These are phyloP conservation scores for Psettodes erumei DNA, from an alignment of 2,113 vertebrate genomes.

Conservation along the genomic window DNA sequence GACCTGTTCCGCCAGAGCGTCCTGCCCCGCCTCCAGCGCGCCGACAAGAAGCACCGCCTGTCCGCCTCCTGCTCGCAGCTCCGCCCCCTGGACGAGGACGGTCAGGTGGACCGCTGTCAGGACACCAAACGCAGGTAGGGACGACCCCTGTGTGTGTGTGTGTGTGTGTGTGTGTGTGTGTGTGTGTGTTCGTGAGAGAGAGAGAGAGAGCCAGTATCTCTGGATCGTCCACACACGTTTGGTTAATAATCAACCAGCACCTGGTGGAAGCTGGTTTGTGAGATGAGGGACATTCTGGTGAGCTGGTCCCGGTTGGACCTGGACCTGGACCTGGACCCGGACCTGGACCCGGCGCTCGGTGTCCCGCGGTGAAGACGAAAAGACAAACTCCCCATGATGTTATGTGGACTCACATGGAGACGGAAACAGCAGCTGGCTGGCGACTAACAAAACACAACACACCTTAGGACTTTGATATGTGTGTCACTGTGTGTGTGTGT, in stretches of 20 bases:
- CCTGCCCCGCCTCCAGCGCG: constrained; percentile 76
- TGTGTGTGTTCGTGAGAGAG: neutral
- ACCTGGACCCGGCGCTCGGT: no score
- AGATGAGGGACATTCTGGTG: constrained; percentile 1
- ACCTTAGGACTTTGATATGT: constrained; percentile 16
- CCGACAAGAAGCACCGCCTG: constrained; percentile 68
- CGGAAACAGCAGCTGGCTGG: neutral
- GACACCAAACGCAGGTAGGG: constrained; percentile 69
- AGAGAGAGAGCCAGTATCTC: constrained; percentile 5
- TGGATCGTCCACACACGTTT: neutral
- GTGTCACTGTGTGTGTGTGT: neutral
- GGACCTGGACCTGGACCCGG: no score
- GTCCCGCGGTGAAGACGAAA: neutral
- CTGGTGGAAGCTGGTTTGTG: constrained; percentile 30
- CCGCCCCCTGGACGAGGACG: constrained; percentile 67
- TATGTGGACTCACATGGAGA: neutral
- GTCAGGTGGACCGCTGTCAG: constrained; percentile 24
- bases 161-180: neutral
- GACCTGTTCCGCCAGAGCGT: constrained; percentile 82
- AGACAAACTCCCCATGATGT: neutral
- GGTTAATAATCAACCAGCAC: constrained; percentile 64
- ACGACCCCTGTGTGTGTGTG: neutral
- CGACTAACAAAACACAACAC: constrained; percentile 20
- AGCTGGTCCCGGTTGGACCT: no score
- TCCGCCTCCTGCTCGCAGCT: constrained; percentile 81